Base-by-base conservation (phyloP, 2,888 invertebrate species). In the Hyalella azteca region DNA sequence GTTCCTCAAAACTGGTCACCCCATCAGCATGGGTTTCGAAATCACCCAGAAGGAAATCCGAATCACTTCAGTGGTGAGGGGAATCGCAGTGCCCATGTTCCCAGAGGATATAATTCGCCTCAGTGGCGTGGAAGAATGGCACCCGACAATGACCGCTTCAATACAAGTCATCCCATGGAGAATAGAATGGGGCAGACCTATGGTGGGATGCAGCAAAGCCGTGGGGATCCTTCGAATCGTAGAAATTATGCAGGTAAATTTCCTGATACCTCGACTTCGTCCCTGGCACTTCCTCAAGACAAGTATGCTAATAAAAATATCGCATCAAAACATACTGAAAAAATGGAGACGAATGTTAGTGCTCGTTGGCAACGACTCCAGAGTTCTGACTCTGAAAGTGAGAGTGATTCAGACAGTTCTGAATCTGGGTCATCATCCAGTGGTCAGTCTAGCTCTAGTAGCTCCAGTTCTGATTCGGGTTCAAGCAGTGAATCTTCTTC, bases 341-440 rank as follows among this genome's bases (percentile, higher is more conserved):
- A 81, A 79, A 39, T 77, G 39, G 81, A 83, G 45, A 80, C 78
- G 41, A 78, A 78, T 40, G 78, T 83, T 66, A 83, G 83, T 81
- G 83, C 83, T 7, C 49, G 83, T 45, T 81, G 81, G 83, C 81
- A 80, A 19, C 78, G 83, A 9, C 78, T 83, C 13, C 83, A 83
- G 66, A 80, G 83, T 3, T 80, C 83, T 22, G 83, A 83, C 45
- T 81, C 80, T 66, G 78, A 78, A 2, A 78, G 78, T 26, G 78
- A 78, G n/a, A 78, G 78, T 48, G 78, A 78, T 41, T 81, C 83
- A 26, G 83, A 83, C 73, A 81, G 81, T 77, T 81, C 79, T 54
- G 81, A 79, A 40, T 81, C 81, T 22, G 80, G 79, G 49, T 81
- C 81, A 54, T 80, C 80, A 80, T 40, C 59, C 36, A 79, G 79